Percentiles rank a stretch among this genome's conserved stretches.
These are phyloP conservation scores for Hymenochirus boettgeri DNA, from an alignment of 2,113 vertebrate genomes.

Conservation along the genomic window DNA sequence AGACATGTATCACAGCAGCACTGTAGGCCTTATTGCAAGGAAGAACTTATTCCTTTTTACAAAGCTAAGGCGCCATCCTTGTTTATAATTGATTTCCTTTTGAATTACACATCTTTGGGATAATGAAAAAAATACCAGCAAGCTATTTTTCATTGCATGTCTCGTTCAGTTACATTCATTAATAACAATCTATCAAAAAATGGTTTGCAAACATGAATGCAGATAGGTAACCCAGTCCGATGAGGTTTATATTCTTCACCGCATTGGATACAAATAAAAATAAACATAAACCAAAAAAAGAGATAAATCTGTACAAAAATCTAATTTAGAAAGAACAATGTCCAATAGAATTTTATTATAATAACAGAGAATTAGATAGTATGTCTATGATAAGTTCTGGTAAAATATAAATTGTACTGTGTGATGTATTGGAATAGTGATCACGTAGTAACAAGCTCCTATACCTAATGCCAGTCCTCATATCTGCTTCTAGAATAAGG, in stretches of 20 bases:
- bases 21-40: constrained; percentile 6
- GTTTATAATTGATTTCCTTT: constrained; percentile 28
- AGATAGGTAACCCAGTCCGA: background rate
- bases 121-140: constrained; percentile 17
- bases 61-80: constrained; percentile 5
- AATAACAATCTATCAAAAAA: constrained; percentile 12
- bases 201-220: constrained; percentile 11
- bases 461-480: too few relatives aligned
- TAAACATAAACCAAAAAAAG: too few relatives aligned
- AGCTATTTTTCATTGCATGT: constrained; percentile 14
- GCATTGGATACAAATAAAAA: background rate
- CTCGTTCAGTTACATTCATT: constrained; percentile 15
- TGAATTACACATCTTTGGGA: constrained; percentile 21
- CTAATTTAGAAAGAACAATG: too few relatives aligned
- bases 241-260: background rate
- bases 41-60: constrained; percentile 1
- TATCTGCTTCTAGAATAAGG: too few relatives aligned
- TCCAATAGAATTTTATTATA: too few relatives aligned
- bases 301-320: background rate
- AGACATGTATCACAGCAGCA: constrained; percentile 20
- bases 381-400: too few relatives aligned
- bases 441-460: too few relatives aligned
- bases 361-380: too few relatives aligned
- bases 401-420: too few relatives aligned
- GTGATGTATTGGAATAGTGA: too few relatives aligned